These are phyloP conservation scores for Drosophila funebris DNA, from an alignment of 1,140 invertebrate species.

Conservation along the genomic window DNA sequence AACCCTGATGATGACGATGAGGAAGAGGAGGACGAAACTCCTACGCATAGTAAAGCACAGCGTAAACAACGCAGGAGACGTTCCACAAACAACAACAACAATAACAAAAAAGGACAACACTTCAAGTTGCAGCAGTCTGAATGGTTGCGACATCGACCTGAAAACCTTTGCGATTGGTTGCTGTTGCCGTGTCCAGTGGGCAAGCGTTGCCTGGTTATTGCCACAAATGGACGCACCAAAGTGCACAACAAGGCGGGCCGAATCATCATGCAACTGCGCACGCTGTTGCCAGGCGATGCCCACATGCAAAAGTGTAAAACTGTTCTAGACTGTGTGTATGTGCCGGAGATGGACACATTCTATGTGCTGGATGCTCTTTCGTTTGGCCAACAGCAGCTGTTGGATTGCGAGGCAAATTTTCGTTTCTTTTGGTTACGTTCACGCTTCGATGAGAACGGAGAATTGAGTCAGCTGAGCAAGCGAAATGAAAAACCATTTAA, in stretches of 20 bases:
- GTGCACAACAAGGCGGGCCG: constrained; percentile 89
- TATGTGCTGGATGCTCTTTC: constrained; percentile 92
- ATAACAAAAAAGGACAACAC: constrained; percentile 1
- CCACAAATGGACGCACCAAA: constrained; percentile 89
- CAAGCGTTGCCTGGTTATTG: constrained; percentile 90
- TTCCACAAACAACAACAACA: constrained; percentile 20
- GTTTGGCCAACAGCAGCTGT: constrained; percentile 91
- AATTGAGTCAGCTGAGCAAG: constrained; percentile 21
- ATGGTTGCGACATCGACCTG: constrained; percentile 94
- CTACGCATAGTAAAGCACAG: constrained; percentile 20
- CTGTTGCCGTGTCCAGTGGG: constrained; percentile 93
- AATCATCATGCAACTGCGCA: constrained; percentile 86
- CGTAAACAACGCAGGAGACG: constrained; percentile 8
- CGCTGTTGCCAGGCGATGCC: constrained; percentile 90
- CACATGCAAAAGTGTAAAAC: constrained; percentile 72
- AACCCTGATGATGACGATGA: constrained; percentile 11
- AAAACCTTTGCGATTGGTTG: constrained; percentile 91
- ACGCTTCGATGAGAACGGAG: constrained; percentile 59
- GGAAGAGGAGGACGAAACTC: not conserved
- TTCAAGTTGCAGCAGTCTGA: constrained; percentile 88
- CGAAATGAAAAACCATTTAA: constrained; percentile 60
- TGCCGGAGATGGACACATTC: constrained; percentile 86
- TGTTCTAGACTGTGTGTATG: constrained; percentile 93
- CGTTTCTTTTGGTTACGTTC: constrained; percentile 74
- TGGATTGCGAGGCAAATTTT: constrained; percentile 89